These are phyloP conservation scores for Scolopax bukidnonensis DNA, from an alignment of 2,797 vertebrate species.

Conservation along the genomic window DNA sequence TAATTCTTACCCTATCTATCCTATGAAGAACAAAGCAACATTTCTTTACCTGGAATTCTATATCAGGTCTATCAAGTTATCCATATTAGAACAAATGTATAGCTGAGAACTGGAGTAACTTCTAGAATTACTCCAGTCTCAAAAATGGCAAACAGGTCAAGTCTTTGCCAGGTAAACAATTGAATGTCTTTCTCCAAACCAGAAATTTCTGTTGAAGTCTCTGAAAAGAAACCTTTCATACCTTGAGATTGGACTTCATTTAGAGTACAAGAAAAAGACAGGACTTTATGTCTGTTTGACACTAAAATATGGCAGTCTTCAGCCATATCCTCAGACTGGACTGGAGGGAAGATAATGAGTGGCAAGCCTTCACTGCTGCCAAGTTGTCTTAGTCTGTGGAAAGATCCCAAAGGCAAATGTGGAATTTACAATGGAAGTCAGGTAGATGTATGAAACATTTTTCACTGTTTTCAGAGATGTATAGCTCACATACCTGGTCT, in stretches of 20 bases:
- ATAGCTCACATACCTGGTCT: not conserved
- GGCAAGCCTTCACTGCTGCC: not conserved
- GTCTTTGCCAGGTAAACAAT: not conserved
- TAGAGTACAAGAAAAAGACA: not conserved
- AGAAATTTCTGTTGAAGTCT: not conserved
- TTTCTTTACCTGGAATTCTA: not conserved
- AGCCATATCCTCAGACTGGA: not conserved
- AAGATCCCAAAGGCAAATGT: not conserved
- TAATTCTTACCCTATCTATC: not conserved
- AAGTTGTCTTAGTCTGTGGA: not conserved
- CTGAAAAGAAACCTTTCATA: not conserved
- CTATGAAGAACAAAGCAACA: not conserved
- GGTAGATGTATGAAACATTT: rapidly evolving
- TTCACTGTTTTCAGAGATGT: not conserved
- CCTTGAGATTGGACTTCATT: not conserved
- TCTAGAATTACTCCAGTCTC: not conserved
- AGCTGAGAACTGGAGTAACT: not conserved
- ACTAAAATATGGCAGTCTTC: not conserved
- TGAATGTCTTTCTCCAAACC: not conserved
- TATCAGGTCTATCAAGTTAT: not conserved
- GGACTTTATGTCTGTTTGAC: not conserved
- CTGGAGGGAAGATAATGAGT: not conserved
- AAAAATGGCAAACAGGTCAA: not conserved
- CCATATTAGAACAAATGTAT: not conserved
- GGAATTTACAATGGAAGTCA: not conserved